Percentiles rank a stretch among this genome's conserved stretches.
These are phyloP conservation scores for Hemistola chrysoprasaria DNA, from an alignment of 2,888 invertebrate genomes.

Conservation along the genomic window DNA sequence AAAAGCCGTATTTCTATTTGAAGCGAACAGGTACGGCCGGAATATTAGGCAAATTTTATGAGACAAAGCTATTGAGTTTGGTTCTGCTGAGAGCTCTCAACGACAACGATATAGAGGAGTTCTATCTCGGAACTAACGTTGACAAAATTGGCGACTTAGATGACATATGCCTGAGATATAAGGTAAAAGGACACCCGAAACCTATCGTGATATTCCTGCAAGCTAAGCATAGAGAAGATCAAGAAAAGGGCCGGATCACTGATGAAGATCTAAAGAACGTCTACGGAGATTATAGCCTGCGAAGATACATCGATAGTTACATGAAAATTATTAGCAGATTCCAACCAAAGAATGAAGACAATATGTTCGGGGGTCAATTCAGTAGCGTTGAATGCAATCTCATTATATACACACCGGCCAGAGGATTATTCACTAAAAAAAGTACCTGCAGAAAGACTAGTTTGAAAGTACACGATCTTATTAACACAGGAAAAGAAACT, in stretches of 20 bases:
- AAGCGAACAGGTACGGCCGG: constrained; percentile 28
- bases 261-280: constrained; percentile 32
- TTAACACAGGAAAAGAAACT: neutral
- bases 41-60: constrained; percentile 28
- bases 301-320: no score
- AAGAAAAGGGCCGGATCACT: constrained; percentile 35
- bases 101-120: constrained; percentile 33
- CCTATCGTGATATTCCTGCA: constrained; percentile 39
- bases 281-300: constrained; percentile 31
- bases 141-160: constrained; percentile 43
- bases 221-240: constrained; percentile 43
- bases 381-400: no score
- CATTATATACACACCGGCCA: no score
- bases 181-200: constrained; percentile 22
- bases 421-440: no score
- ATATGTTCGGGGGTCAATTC: no score
- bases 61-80: constrained; percentile 40
- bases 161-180: constrained; percentile 41
- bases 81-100: constrained; percentile 37
- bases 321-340: no score
- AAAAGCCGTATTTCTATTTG: constrained; percentile 11
- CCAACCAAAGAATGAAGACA: no score
- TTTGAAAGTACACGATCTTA: no score
- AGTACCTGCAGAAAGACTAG: no score
- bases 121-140: constrained; percentile 41